Base-by-base conservation (phyloP, 1,140 invertebrate species). In the Adoxophyes honmai region DNA sequence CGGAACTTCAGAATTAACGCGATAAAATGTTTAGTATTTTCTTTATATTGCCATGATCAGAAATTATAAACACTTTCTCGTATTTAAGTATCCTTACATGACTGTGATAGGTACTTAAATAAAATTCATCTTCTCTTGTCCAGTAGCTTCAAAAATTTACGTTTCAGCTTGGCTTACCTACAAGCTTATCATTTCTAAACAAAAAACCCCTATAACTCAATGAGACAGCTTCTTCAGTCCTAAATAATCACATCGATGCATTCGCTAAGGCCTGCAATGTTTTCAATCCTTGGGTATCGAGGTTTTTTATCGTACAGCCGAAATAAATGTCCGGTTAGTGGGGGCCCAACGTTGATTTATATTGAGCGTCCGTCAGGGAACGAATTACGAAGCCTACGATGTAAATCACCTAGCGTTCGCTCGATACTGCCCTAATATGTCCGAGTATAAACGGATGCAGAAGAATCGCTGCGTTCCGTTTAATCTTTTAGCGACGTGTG, bases 341-440 rank as follows among this genome's bases (percentile, higher is more conserved):
- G 78, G 81, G 82, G 81, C 77, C 71, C 81, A 78, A 80, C 80
- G 74, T 84, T 86, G 81, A 86, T 86, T 86, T 86, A 86, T 86
- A 74, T 69, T 70, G 76, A 64, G 62, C 69, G 82, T 86, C 83
- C 69, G 75, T 81, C 83, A 82, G 81, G 52, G 21, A 80, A 86
- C 80, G 79, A 83, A 83, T 86, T 84, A 86, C 83, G 63, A 69
- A 78, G 74, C 78, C 73, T 63, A 59, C 69, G 67, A 84, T 86
- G 78, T 86, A 86, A 86, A 86, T 86, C 83, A 86, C 81, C 72
- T 74, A 68, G 69, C 66, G 69, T 68, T 60, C 57, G 75, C 76
- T 81, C 76, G 75, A 78, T 81, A 78, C 69, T 59, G 57, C 52
- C 48, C 55, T 70, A 62, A 70, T 70, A 61, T 54, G 35, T 48